phyloP scores from a whole-genome alignment of 2,113 vertebrate genomes.

The Mesoclemmys tuberculata region DNA sequence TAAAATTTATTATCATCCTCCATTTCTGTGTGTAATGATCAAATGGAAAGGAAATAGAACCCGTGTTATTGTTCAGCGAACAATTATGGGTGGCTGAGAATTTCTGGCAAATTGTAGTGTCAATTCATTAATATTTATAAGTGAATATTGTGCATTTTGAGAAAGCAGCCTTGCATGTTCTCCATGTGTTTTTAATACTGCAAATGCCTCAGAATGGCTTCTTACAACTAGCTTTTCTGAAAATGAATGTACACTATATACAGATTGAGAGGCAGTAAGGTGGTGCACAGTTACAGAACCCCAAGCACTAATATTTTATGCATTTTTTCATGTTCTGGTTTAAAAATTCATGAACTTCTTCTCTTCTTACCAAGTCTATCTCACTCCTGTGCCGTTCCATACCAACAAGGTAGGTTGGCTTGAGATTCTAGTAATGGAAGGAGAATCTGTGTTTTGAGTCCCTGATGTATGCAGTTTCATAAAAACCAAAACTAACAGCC shows the following conservation, averaged over 20 bases:
- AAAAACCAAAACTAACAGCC: not conserved
- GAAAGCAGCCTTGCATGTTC: constrained; percentile 1
- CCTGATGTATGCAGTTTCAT: not conserved
- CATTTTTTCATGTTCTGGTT: constrained; percentile 33
- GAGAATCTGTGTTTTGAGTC: not conserved
- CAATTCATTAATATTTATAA: constrained; percentile 50
- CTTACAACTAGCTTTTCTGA: constrained; percentile 19
- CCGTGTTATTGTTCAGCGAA: not conserved
- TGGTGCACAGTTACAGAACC: constrained; percentile 18
- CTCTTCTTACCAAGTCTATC: not conserved
- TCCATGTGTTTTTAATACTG: constrained; percentile 44
- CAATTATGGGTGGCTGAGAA: not conserved
- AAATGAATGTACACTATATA: constrained; percentile 16
- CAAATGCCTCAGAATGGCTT: constrained; percentile 47
- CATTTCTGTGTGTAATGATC: not conserved
- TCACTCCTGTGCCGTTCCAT: not conserved
- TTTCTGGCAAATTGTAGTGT: constrained; percentile 21
- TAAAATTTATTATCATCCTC: not conserved
- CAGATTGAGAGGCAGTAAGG: constrained; percentile 29
- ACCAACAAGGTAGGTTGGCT: not conserved
- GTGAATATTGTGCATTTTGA: constrained; percentile 48
- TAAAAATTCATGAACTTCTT: constrained; percentile 43
- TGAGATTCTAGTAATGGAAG: not conserved
- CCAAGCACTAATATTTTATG: constrained; percentile 55
- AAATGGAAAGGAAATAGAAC: constrained; percentile 15